Conservation (phyloP, 1,140 invertebrate genomes). For the Laodelphax striatellus region DNA sequence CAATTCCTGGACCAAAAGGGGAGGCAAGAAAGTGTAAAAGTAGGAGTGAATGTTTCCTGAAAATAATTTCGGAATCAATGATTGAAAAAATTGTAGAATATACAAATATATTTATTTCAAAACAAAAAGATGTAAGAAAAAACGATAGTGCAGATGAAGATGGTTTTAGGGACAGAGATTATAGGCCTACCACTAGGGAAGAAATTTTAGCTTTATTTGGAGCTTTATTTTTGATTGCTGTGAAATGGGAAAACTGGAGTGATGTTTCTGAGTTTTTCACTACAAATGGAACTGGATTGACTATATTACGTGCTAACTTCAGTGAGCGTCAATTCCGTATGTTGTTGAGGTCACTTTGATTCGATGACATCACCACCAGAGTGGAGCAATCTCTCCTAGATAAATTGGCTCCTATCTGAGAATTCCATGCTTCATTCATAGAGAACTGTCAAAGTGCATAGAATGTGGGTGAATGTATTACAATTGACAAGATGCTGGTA, state of each 20-base stretch:
- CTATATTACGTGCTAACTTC: not conserved
- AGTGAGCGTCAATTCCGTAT: not conserved
- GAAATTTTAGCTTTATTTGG: not conserved
- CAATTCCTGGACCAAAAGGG: not conserved
- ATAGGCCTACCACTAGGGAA: not conserved
- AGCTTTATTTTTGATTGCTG: not conserved
- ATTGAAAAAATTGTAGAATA: not conserved
- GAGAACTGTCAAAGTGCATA: not conserved
- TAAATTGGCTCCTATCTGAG: not conserved
- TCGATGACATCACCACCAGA: not conserved
- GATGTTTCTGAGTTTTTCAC: not conserved
- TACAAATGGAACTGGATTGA: not conserved
- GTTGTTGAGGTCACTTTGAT: not conserved
- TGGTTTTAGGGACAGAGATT: no score
- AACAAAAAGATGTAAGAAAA: not conserved
- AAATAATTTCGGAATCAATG: not conserved
- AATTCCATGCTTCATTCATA: not conserved
- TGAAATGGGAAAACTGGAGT: not conserved
- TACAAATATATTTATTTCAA: conserved; percentile 1
- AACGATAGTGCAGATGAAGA: not conserved
- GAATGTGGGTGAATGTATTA: not conserved
- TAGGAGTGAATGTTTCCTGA: not conserved
- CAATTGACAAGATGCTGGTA: not conserved
- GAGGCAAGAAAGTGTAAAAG: not conserved
- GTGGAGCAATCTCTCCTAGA: not conserved